Evolutionary conservation across 1,140 invertebrate species (phyloP), one percentile per base, ranked within the genome.

Genomic region (Uloborus diversus): DNA sequence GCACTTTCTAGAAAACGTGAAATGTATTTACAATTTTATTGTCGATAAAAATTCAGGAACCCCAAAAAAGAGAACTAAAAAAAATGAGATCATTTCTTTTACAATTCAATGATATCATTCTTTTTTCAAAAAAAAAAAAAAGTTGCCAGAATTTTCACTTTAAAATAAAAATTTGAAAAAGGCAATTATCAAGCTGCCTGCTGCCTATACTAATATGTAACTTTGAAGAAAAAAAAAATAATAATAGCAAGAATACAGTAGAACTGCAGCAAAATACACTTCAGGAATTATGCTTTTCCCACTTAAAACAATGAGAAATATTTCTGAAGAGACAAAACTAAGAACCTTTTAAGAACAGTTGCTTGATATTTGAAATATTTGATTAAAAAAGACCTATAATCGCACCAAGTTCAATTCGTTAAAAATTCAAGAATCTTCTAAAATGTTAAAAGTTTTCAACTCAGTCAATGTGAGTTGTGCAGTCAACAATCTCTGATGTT

Each of bases 171-270:
- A 49, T 23, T 32, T 25, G 9, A n/a, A 5, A 35, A 62, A 73
- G 57, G 57, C 70, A 73, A 62, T n/a, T 17, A 11, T n/a, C 70
- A 73, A 73, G 70, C 70, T 73, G 70, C 70, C 70, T 73, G 70
- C 57, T 62, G 23, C 35, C 20, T 20, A 23, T 20, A 17, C n/a
- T 23, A n/a, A n/a, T n/a, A n/a, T n/a, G n/a, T n/a, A n/a, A n/a
- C n/a, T n/a, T n/a, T n/a, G n/a, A n/a, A n/a, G n/a, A n/a, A n/a
- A n/a, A n/a, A n/a, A n/a, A n/a, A 53, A 20, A 53, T 7, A 53
- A n/a, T 4, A 9, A 14, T n/a, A 14, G 51, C 51, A 53, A 23
- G n/a, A 53, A 53, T 53, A 23, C 9, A 9, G n/a, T n/a, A n/a
- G n/a, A n/a, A n/a, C n/a, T n/a, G n/a, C n/a, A n/a, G n/a, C n/a